Percentiles rank a stretch among this genome's conserved stretches.
Evolutionary conservation across 2,888 invertebrate genomes (phyloP).

Genomic region (Caenorhabditis plicata): DNA sequence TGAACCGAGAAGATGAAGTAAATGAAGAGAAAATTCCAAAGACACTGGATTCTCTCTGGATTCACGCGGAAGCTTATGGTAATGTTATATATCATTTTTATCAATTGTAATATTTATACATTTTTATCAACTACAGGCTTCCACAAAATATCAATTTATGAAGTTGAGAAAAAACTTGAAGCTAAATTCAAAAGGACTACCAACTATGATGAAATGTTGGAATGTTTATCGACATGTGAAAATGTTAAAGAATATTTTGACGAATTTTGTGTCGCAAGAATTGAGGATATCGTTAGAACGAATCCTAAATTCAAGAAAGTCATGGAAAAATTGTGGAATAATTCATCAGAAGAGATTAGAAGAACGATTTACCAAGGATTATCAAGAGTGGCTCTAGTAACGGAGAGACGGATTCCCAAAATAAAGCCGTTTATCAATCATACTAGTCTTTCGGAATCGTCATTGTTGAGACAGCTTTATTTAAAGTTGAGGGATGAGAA

Average conservation of each 20-base stretch:
- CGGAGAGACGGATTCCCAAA: neutral
- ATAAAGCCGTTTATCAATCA: neutral
- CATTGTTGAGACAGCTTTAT: constrained; percentile 7
- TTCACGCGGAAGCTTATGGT: constrained; percentile 16
- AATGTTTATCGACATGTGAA: neutral
- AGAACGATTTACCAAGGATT: constrained; percentile 13
- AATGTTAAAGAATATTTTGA: neutral
- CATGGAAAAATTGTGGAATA: constrained; percentile 22
- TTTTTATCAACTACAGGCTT: too few species aligned
- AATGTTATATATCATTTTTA: too few species aligned
- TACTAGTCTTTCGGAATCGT: constrained; percentile 6
- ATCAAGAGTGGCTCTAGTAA: neutral
- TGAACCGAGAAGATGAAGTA: neutral
- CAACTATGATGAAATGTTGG: neutral
- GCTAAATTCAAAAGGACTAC: constrained; percentile 5
- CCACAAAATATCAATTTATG: too few species aligned
- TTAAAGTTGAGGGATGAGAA: constrained; percentile 11
- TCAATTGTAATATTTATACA: too few species aligned
- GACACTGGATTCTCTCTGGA: constrained; percentile 6
- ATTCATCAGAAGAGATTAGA: constrained; percentile 5
- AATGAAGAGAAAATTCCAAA: neutral
- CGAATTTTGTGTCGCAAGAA: constrained; percentile 1
- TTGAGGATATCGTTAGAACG: constrained; percentile 1
- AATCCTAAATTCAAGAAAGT: constrained; percentile 4
- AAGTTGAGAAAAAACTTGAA: too few species aligned